Evolutionary conservation across 2,113 vertebrate species (phyloP), one percentile per base, ranked within the genome.

Genomic region (Myrmecophaga tridactyla): DNA sequence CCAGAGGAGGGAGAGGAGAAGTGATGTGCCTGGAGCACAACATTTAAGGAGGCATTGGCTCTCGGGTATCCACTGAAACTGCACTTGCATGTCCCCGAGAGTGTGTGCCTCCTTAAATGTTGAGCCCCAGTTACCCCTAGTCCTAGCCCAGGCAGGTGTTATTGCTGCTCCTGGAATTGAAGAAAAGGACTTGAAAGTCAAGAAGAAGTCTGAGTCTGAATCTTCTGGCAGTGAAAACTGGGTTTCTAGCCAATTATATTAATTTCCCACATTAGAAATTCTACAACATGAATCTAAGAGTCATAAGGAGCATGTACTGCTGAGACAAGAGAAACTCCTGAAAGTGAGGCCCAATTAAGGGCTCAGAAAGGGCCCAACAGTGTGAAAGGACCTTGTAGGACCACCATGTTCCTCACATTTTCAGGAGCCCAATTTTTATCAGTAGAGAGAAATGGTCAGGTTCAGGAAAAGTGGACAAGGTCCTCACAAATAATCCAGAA

Each of bases 221-320:
- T 92, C 85, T 62, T 88, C 82, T 85, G 77, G 69, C 36, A 11
- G 43, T 75, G 65, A 92, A 81, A 63, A 78, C 20, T 53, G 27
- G 63, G 29, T 53, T 92, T 11, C 69, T 91, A 69, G 21, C 23
- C 83, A 83, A 20, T 76, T 80, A 73, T 85, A 81, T 86, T 92
- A 63, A 95, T 69, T 69, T n/a, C 27, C 89, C 7, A 72, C 48
- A 82, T 43, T 48, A 60, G 63, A 90, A 86, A 78, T 60, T 78
- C 77, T 36, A 97, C 41, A 83, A 29, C 81, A 69, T 23, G 90
- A 82, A 48, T 85, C 73, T 78, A 92, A 94, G 51, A 77, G 18
- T 89, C 86, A 17, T 83, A 62, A 91, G 67, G 95, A 90, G 8
- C 7, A 17, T 15, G 18, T n/a, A 84, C 75, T 89, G 43, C 12